Evolutionary conservation across 2,113 vertebrate species (phyloP), one percentile per base, ranked within the genome.

Genomic region (Tyrannus savana): DNA sequence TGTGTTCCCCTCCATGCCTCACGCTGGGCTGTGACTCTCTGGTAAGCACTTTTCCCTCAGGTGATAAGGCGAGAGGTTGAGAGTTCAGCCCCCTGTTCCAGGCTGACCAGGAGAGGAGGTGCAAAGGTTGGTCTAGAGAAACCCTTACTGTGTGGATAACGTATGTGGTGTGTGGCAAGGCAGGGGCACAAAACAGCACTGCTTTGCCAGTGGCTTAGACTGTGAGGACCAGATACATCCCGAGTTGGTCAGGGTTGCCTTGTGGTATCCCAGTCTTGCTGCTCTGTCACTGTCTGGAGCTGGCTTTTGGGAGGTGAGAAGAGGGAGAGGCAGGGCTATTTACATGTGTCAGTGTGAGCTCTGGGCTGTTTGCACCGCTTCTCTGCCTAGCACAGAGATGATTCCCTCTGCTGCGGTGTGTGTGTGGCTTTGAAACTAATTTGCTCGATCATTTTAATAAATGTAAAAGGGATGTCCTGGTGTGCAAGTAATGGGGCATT

Each of bases 391-490:
- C n/a, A 31, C 0, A 0, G 62, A 55, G 31, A 47, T 1, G 1
- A 35, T 80, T 89, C 49, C 72, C 55, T 0, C 0, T 44, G 49
- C 80, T 25, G 35, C 0, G 0, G 41, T 21, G 62, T 14, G 35
- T 0, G 2, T 8, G 9, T 63, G 4, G 5, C 92, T 90, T 72
- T 71, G 62, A 79, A 75, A 69, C 83, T 89, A 81, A 96, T 96
- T 95, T 84, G 50, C 66, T 66, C 59, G 33, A 90, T 95, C 69
- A 67, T 74, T 88, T 90, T 79, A 95, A 97, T 96, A 92, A 95
- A 78, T 49, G 46, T 64, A 78, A 89, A 89, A 89, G 71, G 37
- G 93, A 66, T 4, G 5, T 87, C 89, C 81, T 7, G 13, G 90
- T 77, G 94, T 83, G 79, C 3, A n/a, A 72, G 92, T 95, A 96